phyloP scores from a whole-genome alignment of 2,113 vertebrate genomes.

The Aspidoscelis tigris region DNA sequence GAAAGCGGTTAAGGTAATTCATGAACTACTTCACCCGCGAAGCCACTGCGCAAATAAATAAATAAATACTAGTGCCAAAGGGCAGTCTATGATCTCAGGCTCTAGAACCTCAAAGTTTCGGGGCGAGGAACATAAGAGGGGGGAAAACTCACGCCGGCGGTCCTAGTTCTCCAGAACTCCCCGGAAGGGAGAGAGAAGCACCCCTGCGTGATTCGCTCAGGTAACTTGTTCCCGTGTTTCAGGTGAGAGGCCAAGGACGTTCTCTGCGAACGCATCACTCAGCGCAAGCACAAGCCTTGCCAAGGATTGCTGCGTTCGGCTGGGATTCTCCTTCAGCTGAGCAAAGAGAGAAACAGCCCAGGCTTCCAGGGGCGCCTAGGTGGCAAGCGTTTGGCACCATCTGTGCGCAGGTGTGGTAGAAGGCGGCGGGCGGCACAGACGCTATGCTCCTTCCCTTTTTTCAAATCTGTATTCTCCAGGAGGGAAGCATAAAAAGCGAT shows the following conservation, averaged over 20 bases:
- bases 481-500: slow-evolving; percentile 51
- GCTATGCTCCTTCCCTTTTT: slow-evolving; percentile 19
- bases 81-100: neutral
- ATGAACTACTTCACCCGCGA: no score
- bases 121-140: neutral
- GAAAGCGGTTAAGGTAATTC: no score
- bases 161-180: neutral
- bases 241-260: slow-evolving; percentile 34
- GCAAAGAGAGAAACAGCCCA: neutral
- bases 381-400: neutral
- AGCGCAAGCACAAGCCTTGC: slow-evolving; percentile 33
- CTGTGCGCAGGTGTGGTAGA: neutral
- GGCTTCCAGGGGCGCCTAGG: neutral
- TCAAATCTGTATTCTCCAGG: slow-evolving; percentile 33
- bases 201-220: slow-evolving; percentile 63
- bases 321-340: neutral
- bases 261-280: slow-evolving; percentile 51
- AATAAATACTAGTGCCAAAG: neutral
- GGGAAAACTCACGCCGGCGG: neutral
- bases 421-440: slow-evolving; percentile 34
- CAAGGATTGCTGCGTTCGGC: neutral
- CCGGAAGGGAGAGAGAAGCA: slow-evolving; percentile 64
- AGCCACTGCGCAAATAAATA: neutral
- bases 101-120: no score
- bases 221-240: neutral